Evolutionary conservation across 2,113 vertebrate genomes (phyloP).

Genomic region (Otocyon megalotis): DNA sequence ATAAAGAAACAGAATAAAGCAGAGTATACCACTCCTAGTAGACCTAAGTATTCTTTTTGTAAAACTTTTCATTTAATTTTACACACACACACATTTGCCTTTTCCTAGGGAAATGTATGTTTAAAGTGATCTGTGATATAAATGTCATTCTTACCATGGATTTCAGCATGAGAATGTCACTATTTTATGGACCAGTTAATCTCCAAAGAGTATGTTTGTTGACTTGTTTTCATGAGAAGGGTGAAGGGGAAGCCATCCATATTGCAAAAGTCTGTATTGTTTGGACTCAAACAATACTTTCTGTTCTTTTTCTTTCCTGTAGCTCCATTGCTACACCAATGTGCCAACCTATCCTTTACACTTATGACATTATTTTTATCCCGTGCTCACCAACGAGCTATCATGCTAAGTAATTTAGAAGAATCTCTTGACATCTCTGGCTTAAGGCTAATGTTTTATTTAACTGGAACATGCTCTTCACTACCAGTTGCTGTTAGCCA

Average conservation of each 20-base stretch:
- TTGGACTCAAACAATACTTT: not conserved
- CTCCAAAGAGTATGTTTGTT: not conserved
- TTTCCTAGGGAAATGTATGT: not conserved
- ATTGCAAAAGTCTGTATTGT: not conserved
- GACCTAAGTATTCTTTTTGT: not conserved
- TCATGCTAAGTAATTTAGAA: conserved; percentile 44
- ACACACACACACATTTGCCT: not conserved
- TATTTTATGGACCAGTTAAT: not conserved
- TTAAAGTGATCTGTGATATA: not conserved
- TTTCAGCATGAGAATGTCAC: not conserved
- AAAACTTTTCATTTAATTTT: not conserved
- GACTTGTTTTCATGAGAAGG: not conserved
- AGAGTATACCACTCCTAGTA: not conserved
- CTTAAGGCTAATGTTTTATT: conserved; percentile 62
- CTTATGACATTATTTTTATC: not conserved
- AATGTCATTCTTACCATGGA: not conserved
- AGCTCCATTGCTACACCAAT: not conserved
- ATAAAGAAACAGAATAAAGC: not conserved
- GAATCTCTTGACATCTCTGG: conserved; percentile 39
- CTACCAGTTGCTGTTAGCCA: not conserved
- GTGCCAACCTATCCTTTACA: not conserved
- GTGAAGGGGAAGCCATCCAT: not conserved
- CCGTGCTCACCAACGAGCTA: not conserved
- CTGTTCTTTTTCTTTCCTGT: not conserved
- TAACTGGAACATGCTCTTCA: conserved; percentile 1